Conservation (phyloP, 2,888 invertebrate species). For the Hyles lineata region DNA sequence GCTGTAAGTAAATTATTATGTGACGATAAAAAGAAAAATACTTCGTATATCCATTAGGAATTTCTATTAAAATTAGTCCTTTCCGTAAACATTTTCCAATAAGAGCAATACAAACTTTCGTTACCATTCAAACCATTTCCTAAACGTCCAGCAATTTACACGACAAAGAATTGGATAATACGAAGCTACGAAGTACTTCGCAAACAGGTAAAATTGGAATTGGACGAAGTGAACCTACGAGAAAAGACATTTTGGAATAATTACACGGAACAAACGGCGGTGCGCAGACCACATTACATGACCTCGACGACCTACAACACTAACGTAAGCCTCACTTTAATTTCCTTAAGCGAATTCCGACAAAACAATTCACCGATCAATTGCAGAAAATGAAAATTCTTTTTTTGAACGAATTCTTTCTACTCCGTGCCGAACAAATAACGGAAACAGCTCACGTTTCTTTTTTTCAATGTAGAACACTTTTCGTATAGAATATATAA, state of each 20-base stretch:
- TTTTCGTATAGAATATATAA: not conserved
- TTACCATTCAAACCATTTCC: not conserved
- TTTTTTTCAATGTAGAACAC: not conserved
- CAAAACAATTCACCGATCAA: constrained; percentile 18
- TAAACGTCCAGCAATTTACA: constrained; percentile 24
- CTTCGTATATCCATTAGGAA: no score
- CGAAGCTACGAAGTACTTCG: constrained; percentile 6
- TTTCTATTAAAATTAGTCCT: not conserved
- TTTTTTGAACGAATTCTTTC: constrained; percentile 6
- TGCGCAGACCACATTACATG: constrained; percentile 47
- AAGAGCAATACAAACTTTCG: not conserved
- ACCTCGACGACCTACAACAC: not conserved
- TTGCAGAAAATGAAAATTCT: not conserved
- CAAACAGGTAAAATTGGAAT: constrained; percentile 32
- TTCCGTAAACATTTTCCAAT: not conserved
- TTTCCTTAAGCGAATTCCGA: constrained; percentile 16
- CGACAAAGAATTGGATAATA: constrained; percentile 12
- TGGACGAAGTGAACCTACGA: constrained; percentile 43
- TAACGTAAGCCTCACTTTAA: not conserved
- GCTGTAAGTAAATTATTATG: no score
- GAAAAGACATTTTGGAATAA: constrained; percentile 43
- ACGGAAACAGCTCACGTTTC: not conserved
- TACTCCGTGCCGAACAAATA: not conserved
- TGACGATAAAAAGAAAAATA: no score
- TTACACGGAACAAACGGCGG: constrained; percentile 48